Conservation (phyloP, 1,140 invertebrate genomes). For the Cherax quadricarinatus region DNA sequence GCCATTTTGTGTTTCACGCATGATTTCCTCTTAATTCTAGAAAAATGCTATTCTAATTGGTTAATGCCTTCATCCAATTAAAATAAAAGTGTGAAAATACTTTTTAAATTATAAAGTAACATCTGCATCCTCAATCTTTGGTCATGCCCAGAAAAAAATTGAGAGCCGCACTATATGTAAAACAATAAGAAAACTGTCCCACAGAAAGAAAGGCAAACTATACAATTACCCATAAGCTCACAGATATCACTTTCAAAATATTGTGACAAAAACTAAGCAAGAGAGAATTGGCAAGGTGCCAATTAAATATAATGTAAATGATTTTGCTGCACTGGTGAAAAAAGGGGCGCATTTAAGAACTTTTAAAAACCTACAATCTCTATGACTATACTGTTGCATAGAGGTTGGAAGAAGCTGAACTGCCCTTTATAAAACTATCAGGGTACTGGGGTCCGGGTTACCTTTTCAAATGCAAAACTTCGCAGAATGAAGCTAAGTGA, state of each 20-base stretch:
- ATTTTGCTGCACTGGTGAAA: constrained; percentile 17
- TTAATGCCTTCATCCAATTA: constrained; percentile 64
- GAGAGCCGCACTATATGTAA: constrained; percentile 1
- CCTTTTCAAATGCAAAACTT: neutral
- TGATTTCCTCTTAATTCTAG: constrained; percentile 52
- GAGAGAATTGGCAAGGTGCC: constrained; percentile 28
- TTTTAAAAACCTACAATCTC: constrained; percentile 39
- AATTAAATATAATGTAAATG: neutral
- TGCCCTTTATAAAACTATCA: constrained; percentile 39
- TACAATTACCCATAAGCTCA: constrained; percentile 27
- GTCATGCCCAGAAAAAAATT: constrained; percentile 46
- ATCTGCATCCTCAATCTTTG: constrained; percentile 64
- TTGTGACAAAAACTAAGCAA: neutral
- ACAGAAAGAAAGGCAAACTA: constrained; percentile 12
- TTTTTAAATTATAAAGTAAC: constrained; percentile 2
- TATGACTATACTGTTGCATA: constrained; percentile 41
- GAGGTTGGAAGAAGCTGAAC: constrained; percentile 39
- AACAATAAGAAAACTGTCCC: constrained; percentile 13
- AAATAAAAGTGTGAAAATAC: constrained; percentile 14
- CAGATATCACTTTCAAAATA: constrained; percentile 23
- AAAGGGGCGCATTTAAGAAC: neutral
- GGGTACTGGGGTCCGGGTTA: constrained; percentile 24
- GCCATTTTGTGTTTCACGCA: constrained; percentile 63
- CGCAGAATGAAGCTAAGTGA: too few relatives aligned
- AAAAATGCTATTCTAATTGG: constrained; percentile 63